These are phyloP conservation scores for Quiscalus mexicanus DNA, from an alignment of 2,113 vertebrate genomes.

Conservation along the genomic window DNA sequence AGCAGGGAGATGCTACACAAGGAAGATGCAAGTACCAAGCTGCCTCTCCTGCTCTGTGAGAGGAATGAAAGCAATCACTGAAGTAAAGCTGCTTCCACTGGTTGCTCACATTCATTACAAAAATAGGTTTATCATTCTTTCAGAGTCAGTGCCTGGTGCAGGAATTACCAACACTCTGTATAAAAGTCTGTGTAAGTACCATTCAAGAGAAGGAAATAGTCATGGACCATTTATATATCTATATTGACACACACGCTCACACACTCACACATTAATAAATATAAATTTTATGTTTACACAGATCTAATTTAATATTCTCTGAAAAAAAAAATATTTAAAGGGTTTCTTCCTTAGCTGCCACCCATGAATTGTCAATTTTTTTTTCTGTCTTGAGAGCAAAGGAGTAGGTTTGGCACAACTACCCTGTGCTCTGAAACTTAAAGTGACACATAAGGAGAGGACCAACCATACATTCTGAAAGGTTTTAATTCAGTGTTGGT, in stretches of 20 bases:
- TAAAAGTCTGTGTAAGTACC: slow-evolving; percentile 58
- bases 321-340: slow-evolving; percentile 40
- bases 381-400: neutral
- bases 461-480: slow-evolving; percentile 25
- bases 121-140: neutral
- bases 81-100: slow-evolving; percentile 19
- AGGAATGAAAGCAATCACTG: slow-evolving; percentile 12
- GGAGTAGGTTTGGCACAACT: neutral
- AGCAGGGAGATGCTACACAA: neutral
- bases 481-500: slow-evolving; percentile 32
- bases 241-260: slow-evolving; percentile 10
- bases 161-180: slow-evolving; percentile 9
- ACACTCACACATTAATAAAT: slow-evolving; percentile 56
- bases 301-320: slow-evolving; percentile 62
- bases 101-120: neutral
- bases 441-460: slow-evolving; percentile 37
- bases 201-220: slow-evolving; percentile 51
- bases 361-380: neutral
- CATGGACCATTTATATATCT: slow-evolving; percentile 52
- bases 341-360: slow-evolving; percentile 59
- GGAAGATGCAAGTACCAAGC: neutral
- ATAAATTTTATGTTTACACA: slow-evolving; percentile 53
- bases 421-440: neutral
- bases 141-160: slow-evolving; percentile 20
- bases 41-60: neutral